phyloP scores from a whole-genome alignment of 2,113 vertebrate genomes.

The Numida meleagris region DNA sequence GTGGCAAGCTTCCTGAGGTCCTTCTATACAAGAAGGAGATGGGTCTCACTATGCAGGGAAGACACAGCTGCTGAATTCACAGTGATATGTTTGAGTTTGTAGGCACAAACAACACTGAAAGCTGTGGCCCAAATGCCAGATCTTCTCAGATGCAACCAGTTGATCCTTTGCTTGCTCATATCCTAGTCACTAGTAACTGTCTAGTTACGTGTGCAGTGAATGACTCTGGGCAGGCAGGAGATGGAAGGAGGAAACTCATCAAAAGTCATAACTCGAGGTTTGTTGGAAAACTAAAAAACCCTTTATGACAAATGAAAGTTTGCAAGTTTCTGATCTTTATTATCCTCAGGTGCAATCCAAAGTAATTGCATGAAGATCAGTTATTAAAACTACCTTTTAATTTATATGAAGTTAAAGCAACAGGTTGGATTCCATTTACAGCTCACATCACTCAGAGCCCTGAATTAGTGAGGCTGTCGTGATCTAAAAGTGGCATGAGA shows the following conservation, averaged over 20 bases:
- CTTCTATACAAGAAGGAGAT: slow-evolving; percentile 23
- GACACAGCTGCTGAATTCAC: slow-evolving; percentile 51
- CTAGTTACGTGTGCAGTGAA: not conserved
- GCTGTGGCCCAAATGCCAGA: not conserved
- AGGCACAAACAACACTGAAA: not conserved
- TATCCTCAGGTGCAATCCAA: not conserved
- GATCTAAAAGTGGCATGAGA: not conserved
- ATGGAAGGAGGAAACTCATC: not conserved
- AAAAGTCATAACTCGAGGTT: not conserved
- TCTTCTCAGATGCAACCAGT: slow-evolving; percentile 1
- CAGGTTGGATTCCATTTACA: not conserved
- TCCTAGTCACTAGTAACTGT: slow-evolving; percentile 8
- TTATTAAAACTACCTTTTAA: not conserved
- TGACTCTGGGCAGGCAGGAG: not conserved
- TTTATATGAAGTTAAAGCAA: not conserved
- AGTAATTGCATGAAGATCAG: not conserved
- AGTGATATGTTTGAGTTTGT: slow-evolving; percentile 38
- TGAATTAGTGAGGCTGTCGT: not conserved
- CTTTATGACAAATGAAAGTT: not conserved
- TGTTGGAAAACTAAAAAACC: not conserved
- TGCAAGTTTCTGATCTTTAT: not conserved
- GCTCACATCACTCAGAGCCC: not conserved
- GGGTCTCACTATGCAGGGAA: slow-evolving; percentile 41
- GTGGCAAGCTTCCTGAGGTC: slow-evolving; percentile 45
- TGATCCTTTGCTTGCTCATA: not conserved